These are phyloP conservation scores for Artemisiospiza belli DNA, from an alignment of 2,113 vertebrate genomes.

Conservation along the genomic window DNA sequence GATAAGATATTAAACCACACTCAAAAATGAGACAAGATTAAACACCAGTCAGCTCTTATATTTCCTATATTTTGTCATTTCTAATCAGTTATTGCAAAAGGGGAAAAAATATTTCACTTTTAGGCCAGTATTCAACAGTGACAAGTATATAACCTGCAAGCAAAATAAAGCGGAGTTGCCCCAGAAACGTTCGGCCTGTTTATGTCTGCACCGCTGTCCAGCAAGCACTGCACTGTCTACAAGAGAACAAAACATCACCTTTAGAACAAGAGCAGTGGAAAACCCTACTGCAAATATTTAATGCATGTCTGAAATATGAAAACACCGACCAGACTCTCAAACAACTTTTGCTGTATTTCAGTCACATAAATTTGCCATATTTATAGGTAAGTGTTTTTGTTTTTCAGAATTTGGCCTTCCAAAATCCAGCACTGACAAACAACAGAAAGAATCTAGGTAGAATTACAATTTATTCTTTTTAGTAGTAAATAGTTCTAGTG, in stretches of 20 bases:
- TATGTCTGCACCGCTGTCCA: slow-evolving; percentile 97
- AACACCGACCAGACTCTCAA: not conserved
- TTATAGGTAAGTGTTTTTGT: not conserved
- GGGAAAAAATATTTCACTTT: not conserved
- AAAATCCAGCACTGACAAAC: not conserved
- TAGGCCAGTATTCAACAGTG: not conserved
- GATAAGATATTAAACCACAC: not conserved
- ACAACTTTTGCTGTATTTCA: not conserved
- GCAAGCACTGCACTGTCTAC: slow-evolving; percentile 93
- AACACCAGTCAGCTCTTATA: not conserved
- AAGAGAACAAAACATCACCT: not conserved
- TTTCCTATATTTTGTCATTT: not conserved
- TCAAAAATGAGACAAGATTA: not conserved
- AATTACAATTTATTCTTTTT: not conserved
- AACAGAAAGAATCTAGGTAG: not conserved
- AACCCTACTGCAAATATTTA: not conserved
- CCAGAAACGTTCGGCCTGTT: slow-evolving; percentile 97
- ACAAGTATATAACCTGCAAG: slow-evolving; percentile 89
- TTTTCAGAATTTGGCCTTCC: not conserved
- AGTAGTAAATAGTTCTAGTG: not conserved
- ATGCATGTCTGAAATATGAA: accelerated
- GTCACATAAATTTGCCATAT: not conserved
- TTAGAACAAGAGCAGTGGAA: not conserved
- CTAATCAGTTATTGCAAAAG: not conserved
- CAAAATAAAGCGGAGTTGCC: slow-evolving; percentile 96